Conservation (phyloP, 2,113 vertebrate species). For the Eira barbara region DNA sequence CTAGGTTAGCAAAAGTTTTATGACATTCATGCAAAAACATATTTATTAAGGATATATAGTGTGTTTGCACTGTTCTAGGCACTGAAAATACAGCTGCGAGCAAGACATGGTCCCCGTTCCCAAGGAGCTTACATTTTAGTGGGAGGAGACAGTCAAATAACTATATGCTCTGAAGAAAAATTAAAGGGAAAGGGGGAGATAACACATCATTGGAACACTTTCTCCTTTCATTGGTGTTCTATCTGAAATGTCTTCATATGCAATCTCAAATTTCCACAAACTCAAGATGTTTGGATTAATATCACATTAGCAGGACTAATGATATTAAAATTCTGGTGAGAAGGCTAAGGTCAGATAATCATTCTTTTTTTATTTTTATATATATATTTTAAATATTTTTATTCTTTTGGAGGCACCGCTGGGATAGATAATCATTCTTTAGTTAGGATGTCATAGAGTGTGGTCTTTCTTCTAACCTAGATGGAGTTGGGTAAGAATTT, state of each 20-base stretch:
- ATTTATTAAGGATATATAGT: not conserved
- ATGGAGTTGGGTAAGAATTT: not conserved
- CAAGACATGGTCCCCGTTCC: not conserved
- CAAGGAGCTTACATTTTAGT: conserved; percentile 8
- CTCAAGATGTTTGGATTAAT: not conserved
- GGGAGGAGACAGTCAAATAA: not conserved
- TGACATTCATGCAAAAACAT: not conserved
- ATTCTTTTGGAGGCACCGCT: not conserved
- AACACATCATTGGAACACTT: not conserved
- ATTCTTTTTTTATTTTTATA: not conserved
- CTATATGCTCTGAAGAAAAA: not conserved
- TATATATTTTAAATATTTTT: not conserved
- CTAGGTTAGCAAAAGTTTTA: not conserved
- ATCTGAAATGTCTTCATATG: not conserved
- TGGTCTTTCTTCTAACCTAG: not conserved
- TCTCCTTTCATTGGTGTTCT: not conserved
- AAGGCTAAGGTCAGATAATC: not conserved
- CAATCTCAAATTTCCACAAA: not conserved
- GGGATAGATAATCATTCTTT: not conserved
- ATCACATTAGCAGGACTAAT: not conserved
- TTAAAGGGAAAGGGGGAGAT: not conserved
- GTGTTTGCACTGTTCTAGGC: not conserved
- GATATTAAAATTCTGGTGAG: not conserved
- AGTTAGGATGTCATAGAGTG: not conserved
- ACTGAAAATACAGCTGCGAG: not conserved